Conservation (phyloP, 2,797 vertebrate genomes). For the Amblyopsis hoosieri region DNA sequence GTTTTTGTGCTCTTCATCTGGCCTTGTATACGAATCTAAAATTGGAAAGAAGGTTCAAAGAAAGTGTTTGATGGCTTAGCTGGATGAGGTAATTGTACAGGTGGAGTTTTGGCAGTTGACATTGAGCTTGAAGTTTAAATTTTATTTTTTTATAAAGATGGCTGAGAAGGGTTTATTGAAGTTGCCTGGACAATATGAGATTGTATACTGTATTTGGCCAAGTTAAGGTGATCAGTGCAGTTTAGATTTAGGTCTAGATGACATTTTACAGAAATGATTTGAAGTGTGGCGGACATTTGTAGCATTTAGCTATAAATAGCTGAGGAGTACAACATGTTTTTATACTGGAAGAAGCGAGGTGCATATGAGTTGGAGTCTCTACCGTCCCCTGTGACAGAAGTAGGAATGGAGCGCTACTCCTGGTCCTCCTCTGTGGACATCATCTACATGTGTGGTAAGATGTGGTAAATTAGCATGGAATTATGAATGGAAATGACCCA, state of each 20-base stretch:
- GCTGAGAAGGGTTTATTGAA: conserved; percentile 6
- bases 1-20: conserved; percentile 28
- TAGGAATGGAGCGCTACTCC: conserved; percentile 84
- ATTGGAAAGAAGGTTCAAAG: conserved; percentile 61
- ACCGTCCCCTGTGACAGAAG: conserved; percentile 65
- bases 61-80: conserved; percentile 46
- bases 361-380: conserved; percentile 88
- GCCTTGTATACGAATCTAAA: conserved; percentile 29
- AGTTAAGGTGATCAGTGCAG: conserved; percentile 5
- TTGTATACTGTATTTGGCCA: neutral
- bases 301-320: neutral
- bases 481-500: neutral
- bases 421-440: conserved; percentile 88
- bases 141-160: conserved; percentile 39
- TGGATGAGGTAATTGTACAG: conserved; percentile 64
- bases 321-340: conserved; percentile 80
- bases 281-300: neutral
- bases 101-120: conserved; percentile 54
- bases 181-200: conserved; percentile 24
- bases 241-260: neutral
- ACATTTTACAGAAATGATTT: neutral
- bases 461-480: conserved; percentile 9
- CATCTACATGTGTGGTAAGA: conserved; percentile 86
- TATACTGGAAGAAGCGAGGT: conserved; percentile 92
- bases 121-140: conserved; percentile 24